These are phyloP conservation scores for Eilema sororculum DNA, from an alignment of 2,888 invertebrate species.

Conservation along the genomic window DNA sequence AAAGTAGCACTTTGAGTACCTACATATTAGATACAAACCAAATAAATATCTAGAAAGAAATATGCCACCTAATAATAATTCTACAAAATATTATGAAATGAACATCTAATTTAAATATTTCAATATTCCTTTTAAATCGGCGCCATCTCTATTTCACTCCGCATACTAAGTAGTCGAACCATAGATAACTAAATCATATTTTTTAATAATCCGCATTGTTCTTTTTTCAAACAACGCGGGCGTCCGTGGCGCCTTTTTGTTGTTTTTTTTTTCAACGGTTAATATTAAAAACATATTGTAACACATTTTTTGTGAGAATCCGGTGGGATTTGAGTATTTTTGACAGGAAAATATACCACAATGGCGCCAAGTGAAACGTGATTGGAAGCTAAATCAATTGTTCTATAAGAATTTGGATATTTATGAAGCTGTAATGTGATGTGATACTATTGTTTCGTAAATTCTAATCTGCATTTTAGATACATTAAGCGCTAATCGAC, in stretches of 20 bases:
- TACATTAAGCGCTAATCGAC: conserved; percentile 31
- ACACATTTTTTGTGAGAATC: conserved; percentile 61
- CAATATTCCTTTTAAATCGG: conserved; percentile 37
- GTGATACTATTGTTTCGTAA: conserved; percentile 36
- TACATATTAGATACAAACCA: too few species aligned
- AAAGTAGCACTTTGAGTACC: too few species aligned
- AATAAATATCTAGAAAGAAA: too few species aligned
- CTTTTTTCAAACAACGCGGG: conserved; percentile 49
- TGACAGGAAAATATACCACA: conserved; percentile 43
- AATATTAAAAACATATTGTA: conserved; percentile 70
- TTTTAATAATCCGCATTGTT: conserved; percentile 55
- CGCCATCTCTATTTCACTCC: conserved; percentile 54
- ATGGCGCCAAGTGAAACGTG: conserved; percentile 69
- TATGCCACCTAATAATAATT: too few species aligned
- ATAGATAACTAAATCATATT: conserved; percentile 51
- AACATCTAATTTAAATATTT: conserved; percentile 5
- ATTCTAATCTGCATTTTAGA: conserved; percentile 38
- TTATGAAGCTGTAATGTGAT: conserved; percentile 27
- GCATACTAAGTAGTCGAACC: conserved; percentile 58
- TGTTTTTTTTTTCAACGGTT: conserved; percentile 51
- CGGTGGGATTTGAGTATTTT: conserved; percentile 67
- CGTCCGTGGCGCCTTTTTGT: conserved; percentile 41
- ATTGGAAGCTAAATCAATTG: conserved; percentile 35
- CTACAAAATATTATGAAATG: not conserved
- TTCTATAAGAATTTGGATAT: conserved; percentile 17